Conservation (phyloP, 2,113 vertebrate species). For the Plotosus lineatus region DNA sequence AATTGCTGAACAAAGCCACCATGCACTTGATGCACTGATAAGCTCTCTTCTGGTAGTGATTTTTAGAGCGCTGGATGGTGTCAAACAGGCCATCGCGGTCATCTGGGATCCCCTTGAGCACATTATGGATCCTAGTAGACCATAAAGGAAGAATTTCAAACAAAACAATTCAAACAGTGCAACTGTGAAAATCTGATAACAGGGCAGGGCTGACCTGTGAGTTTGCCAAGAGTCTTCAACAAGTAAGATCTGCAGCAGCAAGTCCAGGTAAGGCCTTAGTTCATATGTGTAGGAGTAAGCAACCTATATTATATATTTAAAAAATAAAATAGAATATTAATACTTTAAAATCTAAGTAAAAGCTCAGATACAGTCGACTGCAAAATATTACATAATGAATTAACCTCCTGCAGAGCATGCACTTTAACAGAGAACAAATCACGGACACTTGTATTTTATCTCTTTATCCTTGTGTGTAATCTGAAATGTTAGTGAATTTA, state of each 20-base stretch:
- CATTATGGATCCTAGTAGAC: constrained; percentile 91
- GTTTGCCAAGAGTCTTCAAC: constrained; percentile 99
- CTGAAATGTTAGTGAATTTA: background rate
- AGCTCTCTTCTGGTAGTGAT: constrained; percentile 99
- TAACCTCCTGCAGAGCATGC: background rate
- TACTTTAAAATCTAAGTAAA: background rate
- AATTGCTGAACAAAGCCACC: constrained; percentile 98
- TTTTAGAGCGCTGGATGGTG: constrained; percentile 99
- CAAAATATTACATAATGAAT: background rate
- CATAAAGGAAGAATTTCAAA: constrained; percentile 31
- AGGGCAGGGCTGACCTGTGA: constrained; percentile 81
- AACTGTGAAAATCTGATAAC: background rate
- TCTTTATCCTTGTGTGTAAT: background rate
- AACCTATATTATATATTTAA: too few species aligned
- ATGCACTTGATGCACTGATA: constrained; percentile 99
- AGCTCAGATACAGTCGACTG: background rate
- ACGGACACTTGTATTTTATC: background rate
- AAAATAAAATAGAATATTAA: constrained; percentile 9
- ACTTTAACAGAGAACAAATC: background rate
- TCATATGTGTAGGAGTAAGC: constrained; percentile 98
- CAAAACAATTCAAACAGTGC: background rate
- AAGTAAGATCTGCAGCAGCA: constrained; percentile 95
- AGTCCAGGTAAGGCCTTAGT: constrained; percentile 96
- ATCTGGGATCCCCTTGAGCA: constrained; percentile 97
- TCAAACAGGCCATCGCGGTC: constrained; percentile 97